Evolutionary conservation across 2,888 invertebrate genomes (phyloP).

Genomic region (Apoderus coryli): DNA sequence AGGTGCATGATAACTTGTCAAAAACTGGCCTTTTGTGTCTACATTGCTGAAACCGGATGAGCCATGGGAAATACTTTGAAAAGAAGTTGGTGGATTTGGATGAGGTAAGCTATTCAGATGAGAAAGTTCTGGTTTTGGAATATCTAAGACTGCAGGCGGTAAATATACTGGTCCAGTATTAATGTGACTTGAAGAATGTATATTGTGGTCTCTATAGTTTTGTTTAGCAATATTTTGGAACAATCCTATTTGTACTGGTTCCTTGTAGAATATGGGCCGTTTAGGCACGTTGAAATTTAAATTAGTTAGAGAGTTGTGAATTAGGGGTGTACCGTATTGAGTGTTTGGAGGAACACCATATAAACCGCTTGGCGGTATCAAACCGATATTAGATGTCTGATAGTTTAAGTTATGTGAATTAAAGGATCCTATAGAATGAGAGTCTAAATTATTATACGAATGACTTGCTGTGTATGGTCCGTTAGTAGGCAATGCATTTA

Average conservation of each 20-base stretch:
- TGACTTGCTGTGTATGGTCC: slow-evolving; percentile 29
- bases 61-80: slow-evolving; percentile 31
- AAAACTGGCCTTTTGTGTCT: slow-evolving; percentile 19
- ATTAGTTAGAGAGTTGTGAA: slow-evolving; percentile 21
- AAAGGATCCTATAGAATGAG: slow-evolving; percentile 15
- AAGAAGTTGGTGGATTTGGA: slow-evolving; percentile 35
- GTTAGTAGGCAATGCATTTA: slow-evolving; percentile 26
- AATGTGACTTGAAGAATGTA: slow-evolving; percentile 32
- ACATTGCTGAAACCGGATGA: too few species aligned
- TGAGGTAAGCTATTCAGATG: too few species aligned
- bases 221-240: slow-evolving; percentile 50
- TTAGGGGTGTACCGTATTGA: slow-evolving; percentile 32
- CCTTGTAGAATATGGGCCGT: slow-evolving; percentile 55
- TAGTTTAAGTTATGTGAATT: slow-evolving; percentile 18
- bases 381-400: slow-evolving; percentile 34
- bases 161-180: slow-evolving; percentile 38
- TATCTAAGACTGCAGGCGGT: slow-evolving; percentile 47
- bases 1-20: slow-evolving; percentile 38
- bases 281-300: slow-evolving; percentile 31
- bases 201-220: too few species aligned
- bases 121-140: slow-evolving; percentile 20
- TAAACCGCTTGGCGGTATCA: slow-evolving; percentile 44
- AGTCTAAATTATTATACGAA: slow-evolving; percentile 29
- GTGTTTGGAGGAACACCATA: slow-evolving; percentile 46
- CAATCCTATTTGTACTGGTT: slow-evolving; percentile 57